Evolutionary conservation across 2,888 invertebrate species (phyloP).

Genomic region (Caenorhabditis sp.): DNA sequence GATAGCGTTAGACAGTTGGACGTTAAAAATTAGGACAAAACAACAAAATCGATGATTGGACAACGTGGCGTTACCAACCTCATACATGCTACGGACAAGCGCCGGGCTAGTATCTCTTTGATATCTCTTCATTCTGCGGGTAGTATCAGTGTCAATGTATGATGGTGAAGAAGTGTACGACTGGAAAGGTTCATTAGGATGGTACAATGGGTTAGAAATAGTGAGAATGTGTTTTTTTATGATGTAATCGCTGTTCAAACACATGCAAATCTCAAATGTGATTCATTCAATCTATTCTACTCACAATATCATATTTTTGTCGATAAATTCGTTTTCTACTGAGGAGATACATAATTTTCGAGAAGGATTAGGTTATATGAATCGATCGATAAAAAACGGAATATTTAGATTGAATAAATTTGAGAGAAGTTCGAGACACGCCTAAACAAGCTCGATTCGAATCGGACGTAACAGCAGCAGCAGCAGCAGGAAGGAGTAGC

Average conservation of each 20-base stretch:
- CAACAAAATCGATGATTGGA: conserved; percentile 8
- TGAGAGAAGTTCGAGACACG: not conserved
- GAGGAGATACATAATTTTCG: conserved; percentile 47
- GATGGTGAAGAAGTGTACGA: conserved; percentile 53
- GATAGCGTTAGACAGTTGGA: conserved; percentile 37
- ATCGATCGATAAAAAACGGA: not conserved
- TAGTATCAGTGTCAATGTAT: conserved; percentile 55
- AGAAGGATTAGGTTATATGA: not conserved
- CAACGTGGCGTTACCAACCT: conserved; percentile 43
- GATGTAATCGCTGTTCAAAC: not conserved
- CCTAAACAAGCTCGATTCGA: not conserved
- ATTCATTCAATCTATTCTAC: conserved; percentile 13
- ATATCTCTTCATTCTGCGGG: conserved; percentile 52
- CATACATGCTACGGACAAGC: conserved; percentile 62
- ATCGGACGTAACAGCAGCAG: not conserved
- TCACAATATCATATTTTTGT: conserved; percentile 41
- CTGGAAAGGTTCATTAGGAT: conserved; percentile 32
- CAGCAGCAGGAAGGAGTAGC: not conserved
- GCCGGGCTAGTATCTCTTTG: conserved; percentile 48
- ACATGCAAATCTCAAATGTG: not conserved
- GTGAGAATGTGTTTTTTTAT: conserved; percentile 24
- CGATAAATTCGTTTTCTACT: conserved; percentile 51
- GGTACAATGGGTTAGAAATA: not conserved
- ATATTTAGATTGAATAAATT: not conserved
- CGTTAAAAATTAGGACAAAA: conserved; percentile 3